Base-by-base conservation (phyloP, 2,113 vertebrate species). In the Chaenogobius annularis region DNA sequence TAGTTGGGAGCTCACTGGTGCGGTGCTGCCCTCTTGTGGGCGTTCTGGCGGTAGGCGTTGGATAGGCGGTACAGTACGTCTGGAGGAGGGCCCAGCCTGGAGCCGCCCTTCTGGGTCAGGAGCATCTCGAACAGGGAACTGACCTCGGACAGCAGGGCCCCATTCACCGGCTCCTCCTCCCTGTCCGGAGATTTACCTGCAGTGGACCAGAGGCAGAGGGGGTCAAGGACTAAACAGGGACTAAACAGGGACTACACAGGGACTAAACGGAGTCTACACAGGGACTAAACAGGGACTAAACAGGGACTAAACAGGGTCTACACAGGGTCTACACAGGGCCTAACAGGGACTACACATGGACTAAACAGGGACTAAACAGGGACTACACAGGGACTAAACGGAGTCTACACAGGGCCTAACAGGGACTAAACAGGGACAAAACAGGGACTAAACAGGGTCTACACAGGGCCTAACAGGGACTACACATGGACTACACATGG, bases 41-140 rank as follows among this genome's bases (percentile, higher is more conserved):
- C 22, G 55, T 23, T 55, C 20, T 55, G 95, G 1, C 95, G 92
- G 0, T 89, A 95, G 0, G 93, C 96, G 0, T 95, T 94, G 0
- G 96, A 96, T 5, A 98, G 95, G 23, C 96, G 93, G 86, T 94
- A 93, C 74, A 98, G 93, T 19, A 95, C 92, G n/a, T 95, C 95
- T 0, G 93, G 89, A 0, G 93, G 89, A 0, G 92, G 87, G 40
- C 92, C 89, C 0, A 87, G 73, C 7, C 96, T 95, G 43, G 88
- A 89, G 10, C 95, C 93, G 0, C 93, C 89, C 79, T 94, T 94
- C 91, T 95, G 96, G 0, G 93, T 94, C 90, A 97, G 87, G 77
- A 99, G 90, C 95, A 97, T 94, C 85, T 99, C 95, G 2, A 99
- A 93, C 73, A 99, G 92, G 0, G 94, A 95, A 91, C 95, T 98